Percentiles rank a stretch among this genome's conserved stretches.
Evolutionary conservation across 2,888 invertebrate species (phyloP).

Genomic region (Cetonia aurata): DNA sequence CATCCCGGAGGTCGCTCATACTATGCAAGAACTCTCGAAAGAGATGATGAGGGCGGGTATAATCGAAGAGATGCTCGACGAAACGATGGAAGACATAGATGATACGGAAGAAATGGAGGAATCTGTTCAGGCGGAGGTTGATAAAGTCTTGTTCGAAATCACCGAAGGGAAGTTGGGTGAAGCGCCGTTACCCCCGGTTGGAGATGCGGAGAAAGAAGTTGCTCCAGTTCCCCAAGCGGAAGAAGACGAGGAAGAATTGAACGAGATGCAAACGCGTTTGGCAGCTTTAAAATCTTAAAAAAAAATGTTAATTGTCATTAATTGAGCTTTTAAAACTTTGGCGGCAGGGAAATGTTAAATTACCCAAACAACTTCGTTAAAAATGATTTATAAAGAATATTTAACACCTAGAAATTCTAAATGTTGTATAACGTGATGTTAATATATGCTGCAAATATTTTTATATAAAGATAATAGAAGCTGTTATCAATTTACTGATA

Average conservation of each 20-base stretch:
- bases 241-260: conserved; percentile 82
- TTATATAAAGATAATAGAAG: conserved; percentile 3
- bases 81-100: conserved; percentile 93
- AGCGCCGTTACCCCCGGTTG: conserved; percentile 85
- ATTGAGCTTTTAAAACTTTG: too few species aligned
- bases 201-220: conserved; percentile 71
- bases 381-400: too few species aligned
- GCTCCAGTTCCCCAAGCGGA: conserved; percentile 72
- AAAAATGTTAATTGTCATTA: background rate
- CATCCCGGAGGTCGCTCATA: conserved; percentile 93
- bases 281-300: conserved; percentile 88
- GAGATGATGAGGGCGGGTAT: conserved; percentile 99
- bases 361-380: too few species aligned
- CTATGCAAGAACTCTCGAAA: conserved; percentile 97
- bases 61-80: conserved; percentile 99
- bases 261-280: conserved; percentile 91
- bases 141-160: conserved; percentile 82
- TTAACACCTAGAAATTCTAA: background rate
- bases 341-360: too few species aligned
- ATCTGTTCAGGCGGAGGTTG: conserved; percentile 87
- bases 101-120: conserved; percentile 97
- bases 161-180: conserved; percentile 93
- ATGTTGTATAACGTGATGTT: conserved; percentile 26
- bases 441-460: conserved; percentile 27
- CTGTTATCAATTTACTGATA: background rate